Evolutionary conservation across 2,113 vertebrate genomes (phyloP), one percentile per base, ranked within the genome.

Genomic region (Dipodomys spectabilis): DNA sequence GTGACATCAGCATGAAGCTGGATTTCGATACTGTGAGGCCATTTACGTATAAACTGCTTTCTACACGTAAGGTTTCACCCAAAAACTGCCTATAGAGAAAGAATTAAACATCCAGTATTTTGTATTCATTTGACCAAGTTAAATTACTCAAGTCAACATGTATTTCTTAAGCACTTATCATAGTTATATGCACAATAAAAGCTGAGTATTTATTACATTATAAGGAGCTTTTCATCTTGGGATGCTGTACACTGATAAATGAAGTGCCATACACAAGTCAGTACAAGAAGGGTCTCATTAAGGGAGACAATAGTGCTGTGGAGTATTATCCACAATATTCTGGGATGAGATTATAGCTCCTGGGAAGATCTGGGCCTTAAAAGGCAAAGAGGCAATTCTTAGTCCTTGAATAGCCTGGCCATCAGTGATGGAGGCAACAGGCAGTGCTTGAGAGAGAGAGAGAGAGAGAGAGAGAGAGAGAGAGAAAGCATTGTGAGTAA

Each of bases 191-290:
- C 27, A 86, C 16, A 94, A 13, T 49, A 60, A 73, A 35, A 82
- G 3, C 12, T 65, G 30, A 60, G 6, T 73, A 28, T 79, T 89
- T 90, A 82, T 75, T 90, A 69, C 8, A n/a, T 12, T 87, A 6
- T 79, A 84, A 82, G 23, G 85, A 12, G 27, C n/a, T 88, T 92
- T 92, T 92, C 90, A 72, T 44, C 22, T 79, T 67, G 30, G 35
- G 60, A 83, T 19, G 27, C 57, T 73, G 18, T 86, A 49, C 67
- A 27, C 44, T 12, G 35, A 20, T 90, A 86, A 91, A 86, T 74
- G 20, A 65, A 86, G 69, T 77, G 30, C 8, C 81, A 23, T 25
- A n/a, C n/a, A 28, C 89, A 73, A 77, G 69, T 73, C 28, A 86
- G 73, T 75, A 81, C 13, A 79, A 60, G 45, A 81, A 94, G 79